Base-by-base conservation (phyloP, 2,888 invertebrate species). In the Drosophila monieri region DNA sequence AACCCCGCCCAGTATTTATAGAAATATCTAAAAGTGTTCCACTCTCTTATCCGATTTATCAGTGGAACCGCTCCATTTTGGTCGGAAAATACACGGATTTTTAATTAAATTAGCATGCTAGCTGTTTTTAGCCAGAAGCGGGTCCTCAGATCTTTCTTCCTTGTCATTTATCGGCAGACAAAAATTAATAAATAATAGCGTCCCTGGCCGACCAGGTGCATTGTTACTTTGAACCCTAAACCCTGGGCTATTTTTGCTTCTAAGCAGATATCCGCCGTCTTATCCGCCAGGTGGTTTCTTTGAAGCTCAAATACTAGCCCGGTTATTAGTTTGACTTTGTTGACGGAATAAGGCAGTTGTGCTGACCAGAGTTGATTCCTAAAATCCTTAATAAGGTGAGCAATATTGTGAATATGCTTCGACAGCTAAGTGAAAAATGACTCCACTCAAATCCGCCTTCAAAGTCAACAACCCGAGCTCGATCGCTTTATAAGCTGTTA, bases 91-190 rank as follows among this genome's bases (percentile, higher is more conserved):
- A 68, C 57, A 73, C 52, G 35, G 62, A 49, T 52, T 74, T 80
- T 80, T 76, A 84, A 80, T 81, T 78, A 80, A 83, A 41, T 48
- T 43, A 78, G 67, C 68, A 79, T 64, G 62, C 62, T 66, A 46
- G 32, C 62, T 52, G 53, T 55, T 68, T 43, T 78, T 41, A 49
- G 66, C 35, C 46, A 54, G 46, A 23, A 46, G 25, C 51, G 76
- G 76, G 73, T 56, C 56, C 65, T 73, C 56, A 69, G 76, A 85
- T 79, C 76, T 76, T 47, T 41, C 61, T 25, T 48, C 2, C 6
- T 43, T 5, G 37, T 44, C 35, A 30, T 32, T 48, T 47, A 59
- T 65, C 49, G 39, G 56, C 44, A 58, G 74, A 80, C 55, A 10
- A 39, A 53, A 62, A 65, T 53, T 43, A 59, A 74, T 77, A 58